A percentile compares a stretch with the other conserved stretches of the same genome.
Evolutionary conservation across 2,797 vertebrate genomes (phyloP).

Genomic region (Premnoplex brunnescens): DNA sequence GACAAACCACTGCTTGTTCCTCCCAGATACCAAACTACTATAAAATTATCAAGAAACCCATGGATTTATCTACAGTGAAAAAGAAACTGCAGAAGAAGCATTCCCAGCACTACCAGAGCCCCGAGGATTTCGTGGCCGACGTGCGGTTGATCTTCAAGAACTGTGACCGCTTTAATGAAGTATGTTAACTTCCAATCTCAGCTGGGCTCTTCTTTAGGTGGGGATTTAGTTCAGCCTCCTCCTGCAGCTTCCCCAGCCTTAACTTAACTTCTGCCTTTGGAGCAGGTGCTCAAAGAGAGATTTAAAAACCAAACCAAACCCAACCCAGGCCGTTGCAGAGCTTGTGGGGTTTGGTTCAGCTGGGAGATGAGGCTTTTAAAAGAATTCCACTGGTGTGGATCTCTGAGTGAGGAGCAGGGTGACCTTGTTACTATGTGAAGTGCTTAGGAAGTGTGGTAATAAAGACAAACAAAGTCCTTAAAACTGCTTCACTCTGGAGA

Average conservation of each 20-base stretch:
- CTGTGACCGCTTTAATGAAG: slow-evolving; percentile 99
- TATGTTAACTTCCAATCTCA: slow-evolving; percentile 84
- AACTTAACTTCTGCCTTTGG: background rate
- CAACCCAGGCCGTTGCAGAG: background rate
- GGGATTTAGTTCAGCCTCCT: background rate
- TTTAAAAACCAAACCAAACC: background rate
- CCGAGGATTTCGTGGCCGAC: slow-evolving; percentile 92
- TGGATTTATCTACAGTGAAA: slow-evolving; percentile 96
- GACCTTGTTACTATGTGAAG: background rate
- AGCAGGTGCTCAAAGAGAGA: background rate
- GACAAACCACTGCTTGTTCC: background rate
- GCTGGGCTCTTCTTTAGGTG: background rate
- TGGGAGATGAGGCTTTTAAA: background rate
- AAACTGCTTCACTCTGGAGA: background rate
- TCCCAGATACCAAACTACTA: slow-evolving; percentile 98
- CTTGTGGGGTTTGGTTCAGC: background rate
- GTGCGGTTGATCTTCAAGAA: slow-evolving; percentile 96
- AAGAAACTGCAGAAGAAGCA: slow-evolving; percentile 92
- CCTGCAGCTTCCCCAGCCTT: background rate
- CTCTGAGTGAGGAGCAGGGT: background rate
- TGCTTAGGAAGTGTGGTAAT: background rate
- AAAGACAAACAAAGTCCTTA: background rate
- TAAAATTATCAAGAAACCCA: slow-evolving; percentile 99
- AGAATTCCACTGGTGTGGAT: background rate
- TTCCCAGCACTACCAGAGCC: slow-evolving; percentile 89